Percentiles rank a stretch among this genome's conserved stretches.
These are phyloP conservation scores for Eurypyga helias DNA, from an alignment of 2,113 vertebrate species.

Conservation along the genomic window DNA sequence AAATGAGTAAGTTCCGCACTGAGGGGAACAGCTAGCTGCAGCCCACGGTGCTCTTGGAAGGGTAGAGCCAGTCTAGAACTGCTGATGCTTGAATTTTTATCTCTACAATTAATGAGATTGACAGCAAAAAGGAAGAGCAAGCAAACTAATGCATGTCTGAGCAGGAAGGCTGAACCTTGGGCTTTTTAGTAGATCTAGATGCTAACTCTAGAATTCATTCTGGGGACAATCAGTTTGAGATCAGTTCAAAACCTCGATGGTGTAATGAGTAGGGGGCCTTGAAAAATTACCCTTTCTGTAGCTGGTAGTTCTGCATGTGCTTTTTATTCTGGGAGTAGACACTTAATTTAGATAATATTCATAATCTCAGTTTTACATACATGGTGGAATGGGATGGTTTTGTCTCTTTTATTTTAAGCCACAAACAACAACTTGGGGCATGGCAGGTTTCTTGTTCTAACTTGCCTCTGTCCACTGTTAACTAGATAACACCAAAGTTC, in stretches of 20 bases:
- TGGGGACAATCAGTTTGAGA: not conserved
- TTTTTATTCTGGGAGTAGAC: not conserved
- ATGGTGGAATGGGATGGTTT: not conserved
- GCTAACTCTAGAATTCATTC: not conserved
- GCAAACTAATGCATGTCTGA: not conserved
- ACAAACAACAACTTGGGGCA: not conserved
- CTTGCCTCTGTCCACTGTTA: not conserved
- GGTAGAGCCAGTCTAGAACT: not conserved
- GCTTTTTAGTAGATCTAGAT: not conserved
- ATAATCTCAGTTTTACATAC: not conserved
- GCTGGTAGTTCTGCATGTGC: not conserved
- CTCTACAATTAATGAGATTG: not conserved
- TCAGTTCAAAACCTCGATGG: not conserved
- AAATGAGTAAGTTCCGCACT: slow-evolving; percentile 88
- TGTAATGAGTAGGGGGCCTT: not conserved
- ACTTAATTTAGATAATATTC: not conserved
- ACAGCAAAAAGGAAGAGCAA: not conserved
- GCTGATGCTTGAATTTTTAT: not conserved
- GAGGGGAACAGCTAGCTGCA: not conserved
- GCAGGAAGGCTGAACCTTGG: not conserved
- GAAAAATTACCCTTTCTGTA: not conserved
- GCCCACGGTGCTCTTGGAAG: not conserved
- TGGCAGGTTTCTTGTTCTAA: not conserved
- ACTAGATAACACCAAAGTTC: not conserved
- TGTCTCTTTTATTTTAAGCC: not conserved